Evolutionary conservation across 2,888 invertebrate species (phyloP).

Genomic region (Catotricha subobsoleta): DNA sequence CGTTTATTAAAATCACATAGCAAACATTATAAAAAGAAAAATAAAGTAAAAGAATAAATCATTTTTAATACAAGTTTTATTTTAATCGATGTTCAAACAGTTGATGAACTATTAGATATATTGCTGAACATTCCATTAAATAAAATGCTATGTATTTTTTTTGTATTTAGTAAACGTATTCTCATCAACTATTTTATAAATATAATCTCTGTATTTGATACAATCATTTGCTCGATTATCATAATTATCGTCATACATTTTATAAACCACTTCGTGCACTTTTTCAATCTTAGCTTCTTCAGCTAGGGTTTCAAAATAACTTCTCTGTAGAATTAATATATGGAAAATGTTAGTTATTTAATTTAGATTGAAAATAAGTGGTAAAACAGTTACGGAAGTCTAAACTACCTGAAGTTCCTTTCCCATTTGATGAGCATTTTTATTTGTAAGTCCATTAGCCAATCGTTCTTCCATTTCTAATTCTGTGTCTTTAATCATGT

Average conservation of each 20-base stretch:
- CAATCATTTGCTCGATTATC: slow-evolving; percentile 44
- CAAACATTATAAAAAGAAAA: no score
- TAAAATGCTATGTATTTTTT: no score
- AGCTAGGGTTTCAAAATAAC: slow-evolving; percentile 52
- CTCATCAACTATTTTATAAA: slow-evolving; percentile 45
- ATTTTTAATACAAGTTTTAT: no score
- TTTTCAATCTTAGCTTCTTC: slow-evolving; percentile 39
- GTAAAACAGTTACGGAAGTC: no score
- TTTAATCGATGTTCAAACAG: no score
- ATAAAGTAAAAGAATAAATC: no score
- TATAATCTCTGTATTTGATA: slow-evolving; percentile 39
- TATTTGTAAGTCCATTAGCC: slow-evolving; percentile 43
- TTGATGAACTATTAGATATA: no score
- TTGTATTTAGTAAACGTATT: slow-evolving; percentile 32
- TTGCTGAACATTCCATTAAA: no score
- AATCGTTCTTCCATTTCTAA: slow-evolving; percentile 39
- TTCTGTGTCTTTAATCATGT: slow-evolving; percentile 45
- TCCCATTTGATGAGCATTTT: slow-evolving; percentile 72
- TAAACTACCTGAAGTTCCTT: no score
- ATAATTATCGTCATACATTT: slow-evolving; percentile 50
- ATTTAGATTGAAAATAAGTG: background rate
- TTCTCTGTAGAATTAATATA: slow-evolving; percentile 29
- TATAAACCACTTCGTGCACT: slow-evolving; percentile 50
- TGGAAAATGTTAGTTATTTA: slow-evolving; percentile 11
- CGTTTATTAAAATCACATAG: background rate